Percentiles rank a stretch among this genome's conserved stretches.
These are phyloP conservation scores for Ladona fulva DNA, from an alignment of 1,140 invertebrate genomes.

Conservation along the genomic window DNA sequence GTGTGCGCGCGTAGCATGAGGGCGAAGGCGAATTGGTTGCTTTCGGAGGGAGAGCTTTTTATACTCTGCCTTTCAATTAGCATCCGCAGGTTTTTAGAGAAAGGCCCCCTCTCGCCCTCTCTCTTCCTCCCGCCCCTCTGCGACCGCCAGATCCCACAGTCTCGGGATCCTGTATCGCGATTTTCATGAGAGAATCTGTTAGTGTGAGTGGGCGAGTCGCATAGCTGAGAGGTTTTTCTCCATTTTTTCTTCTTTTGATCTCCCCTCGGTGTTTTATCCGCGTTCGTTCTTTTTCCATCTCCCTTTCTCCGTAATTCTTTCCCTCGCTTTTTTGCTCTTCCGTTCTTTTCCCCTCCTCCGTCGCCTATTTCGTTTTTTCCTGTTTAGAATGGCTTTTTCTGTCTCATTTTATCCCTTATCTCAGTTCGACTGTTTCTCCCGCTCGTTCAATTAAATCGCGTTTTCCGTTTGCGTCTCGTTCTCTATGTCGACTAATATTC, in stretches of 20 bases:
- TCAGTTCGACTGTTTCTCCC: too few relatives aligned
- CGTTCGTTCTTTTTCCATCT: background rate
- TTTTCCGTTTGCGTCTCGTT: too few relatives aligned
- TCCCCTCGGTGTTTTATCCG: background rate
- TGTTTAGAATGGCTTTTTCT: too few relatives aligned
- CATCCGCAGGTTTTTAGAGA: background rate
- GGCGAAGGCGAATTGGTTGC: background rate
- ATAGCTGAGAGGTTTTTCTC: background rate
- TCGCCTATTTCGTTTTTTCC: too few relatives aligned
- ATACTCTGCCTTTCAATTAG: background rate
- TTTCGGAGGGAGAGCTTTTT: background rate
- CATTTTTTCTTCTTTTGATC: background rate
- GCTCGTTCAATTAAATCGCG: too few relatives aligned
- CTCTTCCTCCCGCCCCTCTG: background rate
- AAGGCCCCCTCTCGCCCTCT: background rate
- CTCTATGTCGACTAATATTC: too few relatives aligned
- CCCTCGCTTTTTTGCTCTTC: background rate
- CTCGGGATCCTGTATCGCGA: background rate
- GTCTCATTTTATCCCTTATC: too few relatives aligned
- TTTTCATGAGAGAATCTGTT: background rate
- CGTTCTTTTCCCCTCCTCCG: background rate
- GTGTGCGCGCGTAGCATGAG: background rate
- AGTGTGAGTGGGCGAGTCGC: background rate
- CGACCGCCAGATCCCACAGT: background rate
- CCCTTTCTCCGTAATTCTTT: background rate